Evolutionary conservation across 2,797 vertebrate genomes (phyloP), one percentile per base, ranked within the genome.

Genomic region (Neoniphon sammara): DNA sequence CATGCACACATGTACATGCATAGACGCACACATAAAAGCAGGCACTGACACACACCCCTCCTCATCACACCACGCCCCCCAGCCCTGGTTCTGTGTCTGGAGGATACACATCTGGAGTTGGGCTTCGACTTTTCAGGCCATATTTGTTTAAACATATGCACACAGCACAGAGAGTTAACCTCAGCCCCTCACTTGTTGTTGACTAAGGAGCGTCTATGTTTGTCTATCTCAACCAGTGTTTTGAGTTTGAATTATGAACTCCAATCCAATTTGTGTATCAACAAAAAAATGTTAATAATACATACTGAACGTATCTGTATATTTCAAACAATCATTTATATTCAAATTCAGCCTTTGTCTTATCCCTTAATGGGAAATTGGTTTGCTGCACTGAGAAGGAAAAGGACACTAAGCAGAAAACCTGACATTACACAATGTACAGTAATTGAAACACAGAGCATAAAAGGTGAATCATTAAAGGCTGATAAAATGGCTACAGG

Each of bases 111-210:
- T 80, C 73, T 79, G 64, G 63, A 77, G 66, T 54, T 50, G 50
- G 56, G 55, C 67, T 88, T 79, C 68, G 76, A 62, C 54, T 30
- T 82, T 82, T 73, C 63, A 47, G 67, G 74, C 67, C 65, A 70
- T 70, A 69, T 75, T 78, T 85, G 44, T 77, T 69, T 80, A 77
- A 85, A 82, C 76, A 67, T 75, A 34, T 46, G 36, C 64, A 52
- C 60, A 73, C 36, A 17, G 39, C 62, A 72, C 62, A 57, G 44
- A 73, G 47, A 55, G 53, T 60, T 80, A 63, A 82, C 87, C 57
- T 53, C 73, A 58, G 57, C 46, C 56, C 65, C 20, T 82, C 59
- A 66, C 44, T 47, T 66, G 68, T 44, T 36, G 46, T 54, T 58
- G 61, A 49, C 57, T 17, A 66, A 49, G 39, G 42, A 12, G 17